Evolutionary conservation across 2,888 invertebrate genomes (phyloP).

Genomic region (Lacanobia wlatinum): DNA sequence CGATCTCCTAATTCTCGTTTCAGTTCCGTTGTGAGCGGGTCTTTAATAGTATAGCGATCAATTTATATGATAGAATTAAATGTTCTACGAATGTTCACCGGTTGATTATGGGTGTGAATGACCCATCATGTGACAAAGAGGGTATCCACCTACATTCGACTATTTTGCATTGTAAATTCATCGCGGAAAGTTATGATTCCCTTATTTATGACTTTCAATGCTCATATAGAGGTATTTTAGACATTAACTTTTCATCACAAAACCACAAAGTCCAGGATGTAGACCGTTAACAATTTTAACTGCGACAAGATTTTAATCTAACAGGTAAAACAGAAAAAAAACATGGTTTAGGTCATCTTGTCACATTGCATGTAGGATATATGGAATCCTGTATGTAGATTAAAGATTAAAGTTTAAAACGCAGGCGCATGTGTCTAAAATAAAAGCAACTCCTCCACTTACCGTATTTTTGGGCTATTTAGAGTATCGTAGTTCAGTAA

Average conservation of each 20-base stretch:
- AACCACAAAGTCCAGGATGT: constrained; percentile 69
- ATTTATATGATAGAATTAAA: constrained; percentile 65
- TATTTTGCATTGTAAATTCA: constrained; percentile 69
- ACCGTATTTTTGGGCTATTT: not conserved
- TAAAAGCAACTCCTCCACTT: not conserved
- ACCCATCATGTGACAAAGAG: constrained; percentile 67
- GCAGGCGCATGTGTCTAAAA: constrained; percentile 1
- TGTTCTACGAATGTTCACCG: constrained; percentile 54
- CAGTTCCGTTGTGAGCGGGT: constrained; percentile 56
- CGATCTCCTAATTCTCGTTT: constrained; percentile 48
- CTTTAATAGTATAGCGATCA: constrained; percentile 55
- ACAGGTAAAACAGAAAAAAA: constrained; percentile 58
- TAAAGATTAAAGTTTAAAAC: constrained; percentile 31
- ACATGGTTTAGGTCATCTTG: constrained; percentile 45
- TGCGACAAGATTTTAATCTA: constrained; percentile 66
- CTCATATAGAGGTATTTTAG: constrained; percentile 46
- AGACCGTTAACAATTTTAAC: constrained; percentile 61
- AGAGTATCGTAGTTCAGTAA: not conserved
- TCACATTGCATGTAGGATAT: constrained; percentile 32
- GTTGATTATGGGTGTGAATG: constrained; percentile 67
- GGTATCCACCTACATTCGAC: constrained; percentile 68
- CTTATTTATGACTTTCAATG: constrained; percentile 71
- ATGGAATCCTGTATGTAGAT: constrained; percentile 53
- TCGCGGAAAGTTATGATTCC: constrained; percentile 69
- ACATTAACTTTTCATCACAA: constrained; percentile 35